Evolutionary conservation across 2,797 vertebrate genomes (phyloP).

Genomic region (Myoxocephalus aenaeus): DNA sequence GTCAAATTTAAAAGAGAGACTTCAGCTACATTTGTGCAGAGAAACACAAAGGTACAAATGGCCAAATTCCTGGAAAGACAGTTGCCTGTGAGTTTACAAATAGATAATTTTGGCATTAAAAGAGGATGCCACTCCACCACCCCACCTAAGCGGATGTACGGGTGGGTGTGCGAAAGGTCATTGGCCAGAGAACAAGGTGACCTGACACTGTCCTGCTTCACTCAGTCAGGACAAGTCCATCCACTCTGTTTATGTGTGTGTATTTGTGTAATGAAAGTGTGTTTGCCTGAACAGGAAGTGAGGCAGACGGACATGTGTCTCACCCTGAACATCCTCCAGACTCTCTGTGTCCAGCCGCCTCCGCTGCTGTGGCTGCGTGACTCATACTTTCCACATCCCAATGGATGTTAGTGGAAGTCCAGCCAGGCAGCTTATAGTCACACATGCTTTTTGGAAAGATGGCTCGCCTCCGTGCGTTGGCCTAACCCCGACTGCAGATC

Average conservation of each 20-base stretch:
- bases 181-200: slow-evolving; percentile 50
- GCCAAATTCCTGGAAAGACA: slow-evolving; percentile 65
- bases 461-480: slow-evolving; percentile 54
- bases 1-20: slow-evolving; percentile 22
- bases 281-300: slow-evolving; percentile 74
- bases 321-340: slow-evolving; percentile 82
- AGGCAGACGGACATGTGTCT: slow-evolving; percentile 80
- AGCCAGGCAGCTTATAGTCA: slow-evolving; percentile 60
- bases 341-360: slow-evolving; percentile 67
- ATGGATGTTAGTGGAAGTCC: slow-evolving; percentile 75
- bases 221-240: slow-evolving; percentile 42
- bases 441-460: slow-evolving; percentile 62
- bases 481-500: slow-evolving; percentile 60
- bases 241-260: slow-evolving; percentile 41
- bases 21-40: not conserved
- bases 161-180: slow-evolving; percentile 66
- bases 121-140: slow-evolving; percentile 29
- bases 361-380: slow-evolving; percentile 73
- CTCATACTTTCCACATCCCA: slow-evolving; percentile 85
- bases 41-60: slow-evolving; percentile 15
- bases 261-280: slow-evolving; percentile 54
- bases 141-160: slow-evolving; percentile 48
- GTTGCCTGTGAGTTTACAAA: slow-evolving; percentile 54
- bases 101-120: slow-evolving; percentile 62
- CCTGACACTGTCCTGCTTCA: slow-evolving; percentile 37